Evolutionary conservation across 1,140 invertebrate species (phyloP).

Genomic region (Leptinotarsa defecta): DNA sequence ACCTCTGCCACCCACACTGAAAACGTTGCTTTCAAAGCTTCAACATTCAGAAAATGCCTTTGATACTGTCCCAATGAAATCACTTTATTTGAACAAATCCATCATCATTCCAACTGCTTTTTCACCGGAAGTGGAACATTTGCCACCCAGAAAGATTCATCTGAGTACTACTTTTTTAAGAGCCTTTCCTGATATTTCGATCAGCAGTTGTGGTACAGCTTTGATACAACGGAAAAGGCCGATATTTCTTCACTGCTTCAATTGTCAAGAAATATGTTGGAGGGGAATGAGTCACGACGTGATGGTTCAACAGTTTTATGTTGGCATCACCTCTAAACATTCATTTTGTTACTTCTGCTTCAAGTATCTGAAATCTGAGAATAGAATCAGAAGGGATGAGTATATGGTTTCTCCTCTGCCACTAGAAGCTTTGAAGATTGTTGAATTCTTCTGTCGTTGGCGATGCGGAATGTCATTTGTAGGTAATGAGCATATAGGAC

Average conservation of each 20-base stretch:
- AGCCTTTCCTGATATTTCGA: neutral
- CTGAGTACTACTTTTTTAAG: neutral
- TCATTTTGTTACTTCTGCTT: slow-evolving; percentile 6
- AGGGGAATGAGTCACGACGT: neutral
- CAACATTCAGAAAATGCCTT: neutral
- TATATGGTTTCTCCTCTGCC: neutral
- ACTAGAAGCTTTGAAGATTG: neutral
- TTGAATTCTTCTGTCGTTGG: neutral
- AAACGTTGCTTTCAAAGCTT: neutral
- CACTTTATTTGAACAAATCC: neutral
- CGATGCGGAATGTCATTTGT: neutral
- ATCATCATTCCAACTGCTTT: neutral
- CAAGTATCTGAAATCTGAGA: neutral
- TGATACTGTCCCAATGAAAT: neutral
- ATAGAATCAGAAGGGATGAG: neutral
- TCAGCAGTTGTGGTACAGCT: neutral
- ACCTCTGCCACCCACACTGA: neutral
- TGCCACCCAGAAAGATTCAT: neutral
- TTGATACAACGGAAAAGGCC: neutral
- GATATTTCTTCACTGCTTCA: neutral
- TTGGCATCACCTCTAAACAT: neutral
- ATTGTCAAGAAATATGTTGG: slow-evolving; percentile 8
- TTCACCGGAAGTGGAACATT: neutral
- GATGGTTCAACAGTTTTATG: neutral
- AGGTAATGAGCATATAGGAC: neutral